These are phyloP conservation scores for Heterodera schachtii DNA, from an alignment of 1,140 invertebrate genomes.

Conservation along the genomic window DNA sequence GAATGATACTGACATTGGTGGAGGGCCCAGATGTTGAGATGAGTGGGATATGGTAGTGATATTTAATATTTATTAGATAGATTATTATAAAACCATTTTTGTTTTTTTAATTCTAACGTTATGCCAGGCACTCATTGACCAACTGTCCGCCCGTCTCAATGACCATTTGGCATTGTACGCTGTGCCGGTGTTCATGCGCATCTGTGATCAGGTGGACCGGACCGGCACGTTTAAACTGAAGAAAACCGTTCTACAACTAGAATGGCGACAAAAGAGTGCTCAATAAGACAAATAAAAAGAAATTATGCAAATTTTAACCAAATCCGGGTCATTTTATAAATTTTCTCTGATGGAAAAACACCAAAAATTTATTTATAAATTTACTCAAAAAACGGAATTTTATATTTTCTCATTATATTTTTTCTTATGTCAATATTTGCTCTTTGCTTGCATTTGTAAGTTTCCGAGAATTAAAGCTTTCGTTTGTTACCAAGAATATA, in stretches of 20 bases:
- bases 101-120: slow-evolving; percentile 8
- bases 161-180: slow-evolving; percentile 47
- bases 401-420: too few relatives aligned
- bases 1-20: slow-evolving; percentile 80
- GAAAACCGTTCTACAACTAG: slow-evolving; percentile 44
- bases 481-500: too few relatives aligned
- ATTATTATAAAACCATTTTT: slow-evolving; percentile 10
- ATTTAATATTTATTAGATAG: too few relatives aligned
- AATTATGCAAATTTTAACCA: not conserved
- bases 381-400: too few relatives aligned
- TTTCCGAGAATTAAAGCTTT: too few relatives aligned
- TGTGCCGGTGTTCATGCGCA: slow-evolving; percentile 51
- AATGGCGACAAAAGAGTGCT: slow-evolving; percentile 16
- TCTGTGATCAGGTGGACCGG: slow-evolving; percentile 52
- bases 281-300: too few relatives aligned
- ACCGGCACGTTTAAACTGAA: slow-evolving; percentile 56
- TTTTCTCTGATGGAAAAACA: too few relatives aligned
- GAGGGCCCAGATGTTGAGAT: slow-evolving; percentile 49
- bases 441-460: too few relatives aligned
- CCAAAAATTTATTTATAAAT: too few relatives aligned
- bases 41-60: not conserved
- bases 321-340: too few relatives aligned
- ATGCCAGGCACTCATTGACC: slow-evolving; percentile 41
- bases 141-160: slow-evolving; percentile 33
- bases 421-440: too few relatives aligned